phyloP scores from a whole-genome alignment of 2,888 invertebrate species.

The Scaptomyza reducta region DNA sequence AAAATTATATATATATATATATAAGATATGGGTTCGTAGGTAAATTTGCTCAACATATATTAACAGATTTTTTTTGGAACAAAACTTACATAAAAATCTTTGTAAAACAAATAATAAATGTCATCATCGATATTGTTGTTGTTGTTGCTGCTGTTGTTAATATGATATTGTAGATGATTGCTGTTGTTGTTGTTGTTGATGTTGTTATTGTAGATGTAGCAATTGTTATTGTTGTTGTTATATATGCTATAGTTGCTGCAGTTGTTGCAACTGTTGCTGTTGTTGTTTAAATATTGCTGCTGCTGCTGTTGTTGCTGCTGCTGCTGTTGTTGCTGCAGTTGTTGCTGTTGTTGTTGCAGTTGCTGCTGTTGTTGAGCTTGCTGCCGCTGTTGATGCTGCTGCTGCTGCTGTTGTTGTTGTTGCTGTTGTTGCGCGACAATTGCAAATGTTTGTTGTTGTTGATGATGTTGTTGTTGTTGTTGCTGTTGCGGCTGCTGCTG shows the following conservation, averaged over 20 bases:
- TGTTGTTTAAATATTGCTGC: conserved; percentile 34
- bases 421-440: conserved; percentile 51
- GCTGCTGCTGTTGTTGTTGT: conserved; percentile 41
- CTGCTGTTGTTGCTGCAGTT: conserved; percentile 37
- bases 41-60: too few species aligned
- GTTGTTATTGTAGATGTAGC: conserved; percentile 40
- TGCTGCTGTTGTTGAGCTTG: conserved; percentile 21
- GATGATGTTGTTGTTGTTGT: conserved; percentile 24
- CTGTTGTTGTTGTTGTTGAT: conserved; percentile 44
- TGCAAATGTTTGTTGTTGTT: conserved; percentile 64
- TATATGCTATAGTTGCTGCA: conserved; percentile 56
- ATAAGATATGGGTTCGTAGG: too few species aligned
- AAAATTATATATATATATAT: too few species aligned
- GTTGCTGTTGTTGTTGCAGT: conserved; percentile 31
- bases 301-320: conserved; percentile 40
- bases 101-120: conserved; percentile 83
- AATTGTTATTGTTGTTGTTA: conserved; percentile 42
- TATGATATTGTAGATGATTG: conserved; percentile 16
- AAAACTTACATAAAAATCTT: conserved; percentile 83
- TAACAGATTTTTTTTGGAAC: not conserved
- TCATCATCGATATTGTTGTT: conserved; percentile 76
- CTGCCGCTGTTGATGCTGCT: conserved; percentile 32
- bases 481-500: conserved; percentile 31
- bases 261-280: conserved; percentile 47
- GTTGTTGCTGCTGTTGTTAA: conserved; percentile 62